Percentiles rank a stretch among this genome's conserved stretches.
Conservation (phyloP, 1,140 invertebrate genomes). For the Microplitis mediator region DNA sequence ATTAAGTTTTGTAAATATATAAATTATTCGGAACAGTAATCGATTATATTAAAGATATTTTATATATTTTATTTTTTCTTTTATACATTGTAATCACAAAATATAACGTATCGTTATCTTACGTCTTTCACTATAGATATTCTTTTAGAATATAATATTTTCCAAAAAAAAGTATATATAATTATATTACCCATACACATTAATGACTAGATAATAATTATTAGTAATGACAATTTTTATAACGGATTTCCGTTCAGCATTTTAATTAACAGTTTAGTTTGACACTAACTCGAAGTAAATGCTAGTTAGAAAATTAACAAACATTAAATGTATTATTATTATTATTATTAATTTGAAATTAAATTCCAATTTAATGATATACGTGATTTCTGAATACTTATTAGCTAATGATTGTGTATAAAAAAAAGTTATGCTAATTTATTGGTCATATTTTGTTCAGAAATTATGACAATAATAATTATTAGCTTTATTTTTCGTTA, state of each 20-base stretch:
- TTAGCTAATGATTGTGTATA: slow-evolving; percentile 5
- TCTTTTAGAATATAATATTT: neutral
- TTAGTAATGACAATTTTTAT: too few relatives aligned
- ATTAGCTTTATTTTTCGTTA: neutral
- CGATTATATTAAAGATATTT: too few relatives aligned
- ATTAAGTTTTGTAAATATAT: too few relatives aligned
- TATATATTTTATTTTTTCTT: too few relatives aligned
- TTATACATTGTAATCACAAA: neutral
- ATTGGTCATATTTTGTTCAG: neutral
- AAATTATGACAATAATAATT: slow-evolving; percentile 8
- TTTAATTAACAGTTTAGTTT: too few relatives aligned
- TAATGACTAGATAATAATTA: too few relatives aligned
- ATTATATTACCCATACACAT: too few relatives aligned
- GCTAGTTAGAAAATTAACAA: too few relatives aligned
- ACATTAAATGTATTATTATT: neutral
- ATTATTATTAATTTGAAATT: neutral
- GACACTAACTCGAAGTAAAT: too few relatives aligned
- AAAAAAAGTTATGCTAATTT: neutral
- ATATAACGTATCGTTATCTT: neutral
- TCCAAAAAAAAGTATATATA: neutral
- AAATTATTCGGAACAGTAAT: too few relatives aligned
- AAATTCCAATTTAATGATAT: neutral
- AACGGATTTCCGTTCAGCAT: too few relatives aligned
- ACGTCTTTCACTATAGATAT: neutral
- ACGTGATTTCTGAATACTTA: neutral